Percentiles rank a stretch among this genome's conserved stretches.
phyloP scores from a whole-genome alignment of 2,113 vertebrate genomes.

The Vulpes lagopus region DNA sequence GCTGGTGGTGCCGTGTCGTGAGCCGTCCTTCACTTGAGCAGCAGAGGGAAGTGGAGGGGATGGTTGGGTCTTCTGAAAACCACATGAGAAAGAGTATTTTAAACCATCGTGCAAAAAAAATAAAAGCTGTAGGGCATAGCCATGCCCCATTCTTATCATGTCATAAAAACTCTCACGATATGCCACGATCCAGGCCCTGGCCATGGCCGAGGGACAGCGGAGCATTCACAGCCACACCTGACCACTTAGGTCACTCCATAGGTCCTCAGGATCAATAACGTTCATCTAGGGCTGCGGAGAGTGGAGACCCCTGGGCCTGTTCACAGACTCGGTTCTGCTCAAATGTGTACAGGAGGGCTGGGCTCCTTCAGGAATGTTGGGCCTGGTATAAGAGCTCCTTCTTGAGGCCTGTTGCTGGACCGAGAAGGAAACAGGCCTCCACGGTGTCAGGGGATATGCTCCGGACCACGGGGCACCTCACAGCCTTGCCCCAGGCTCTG shows the following conservation, averaged over 20 bases:
- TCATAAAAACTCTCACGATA: neutral
- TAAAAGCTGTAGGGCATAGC: neutral
- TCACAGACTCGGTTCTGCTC: neutral
- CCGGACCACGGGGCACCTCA: neutral
- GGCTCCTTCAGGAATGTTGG: neutral
- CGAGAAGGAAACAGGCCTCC: neutral
- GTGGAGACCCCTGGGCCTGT: neutral
- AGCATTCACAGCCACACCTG: neutral
- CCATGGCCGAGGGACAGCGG: too few species aligned
- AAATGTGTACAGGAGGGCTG: neutral
- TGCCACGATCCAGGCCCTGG: neutral
- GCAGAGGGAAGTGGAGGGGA: neutral
- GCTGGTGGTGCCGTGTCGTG: neutral
- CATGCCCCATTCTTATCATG: neutral
- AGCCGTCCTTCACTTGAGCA: neutral
- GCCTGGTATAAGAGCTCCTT: neutral
- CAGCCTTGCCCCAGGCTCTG: neutral
- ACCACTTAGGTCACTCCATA: neutral
- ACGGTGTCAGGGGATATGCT: rapidly evolving
- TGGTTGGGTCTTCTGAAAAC: neutral
- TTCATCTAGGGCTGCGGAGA: neutral
- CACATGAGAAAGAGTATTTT: neutral
- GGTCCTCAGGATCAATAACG: neutral
- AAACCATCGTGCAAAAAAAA: neutral
- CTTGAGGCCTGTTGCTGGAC: neutral